Percentiles rank a stretch among this genome's conserved stretches.
These are phyloP conservation scores for Bombus impatiens DNA, from an alignment of 1,140 invertebrate genomes.

Conservation along the genomic window DNA sequence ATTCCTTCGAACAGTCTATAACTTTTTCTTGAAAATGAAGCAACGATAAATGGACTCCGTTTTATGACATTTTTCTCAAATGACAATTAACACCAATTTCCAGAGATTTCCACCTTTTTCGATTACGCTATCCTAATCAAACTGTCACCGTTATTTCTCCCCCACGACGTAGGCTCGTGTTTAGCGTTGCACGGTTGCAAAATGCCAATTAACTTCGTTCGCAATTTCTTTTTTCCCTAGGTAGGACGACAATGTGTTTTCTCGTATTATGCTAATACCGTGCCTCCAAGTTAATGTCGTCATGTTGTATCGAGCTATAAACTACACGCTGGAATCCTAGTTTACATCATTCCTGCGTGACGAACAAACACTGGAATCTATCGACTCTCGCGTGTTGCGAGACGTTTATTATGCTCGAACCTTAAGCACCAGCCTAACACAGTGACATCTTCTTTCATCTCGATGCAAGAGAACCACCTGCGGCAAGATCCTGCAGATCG, in stretches of 20 bases:
- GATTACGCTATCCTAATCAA: background rate
- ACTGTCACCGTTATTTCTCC: constrained; percentile 9
- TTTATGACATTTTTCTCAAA: background rate
- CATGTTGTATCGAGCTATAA: constrained; percentile 23
- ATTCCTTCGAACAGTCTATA: background rate
- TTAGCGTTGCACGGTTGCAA: background rate
- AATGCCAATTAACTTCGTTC: constrained; percentile 26
- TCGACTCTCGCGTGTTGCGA: background rate
- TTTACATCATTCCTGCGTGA: constrained; percentile 36
- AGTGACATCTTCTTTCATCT: constrained; percentile 13
- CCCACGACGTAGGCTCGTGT: background rate
- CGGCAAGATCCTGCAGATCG: background rate
- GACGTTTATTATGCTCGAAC: constrained; percentile 2
- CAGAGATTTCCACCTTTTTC: background rate
- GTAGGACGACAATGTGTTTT: background rate
- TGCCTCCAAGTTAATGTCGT: constrained; percentile 3
- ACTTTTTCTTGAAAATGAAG: background rate
- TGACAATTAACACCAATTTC: background rate
- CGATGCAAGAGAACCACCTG: background rate
- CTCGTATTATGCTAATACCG: constrained; percentile 1
- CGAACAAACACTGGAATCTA: constrained; percentile 24
- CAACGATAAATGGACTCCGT: background rate
- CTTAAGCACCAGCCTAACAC: background rate
- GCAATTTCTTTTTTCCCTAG: background rate
- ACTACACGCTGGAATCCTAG: constrained; percentile 36